These are phyloP conservation scores for Hyphantria cunea DNA, from an alignment of 1,140 invertebrate species.

Conservation along the genomic window DNA sequence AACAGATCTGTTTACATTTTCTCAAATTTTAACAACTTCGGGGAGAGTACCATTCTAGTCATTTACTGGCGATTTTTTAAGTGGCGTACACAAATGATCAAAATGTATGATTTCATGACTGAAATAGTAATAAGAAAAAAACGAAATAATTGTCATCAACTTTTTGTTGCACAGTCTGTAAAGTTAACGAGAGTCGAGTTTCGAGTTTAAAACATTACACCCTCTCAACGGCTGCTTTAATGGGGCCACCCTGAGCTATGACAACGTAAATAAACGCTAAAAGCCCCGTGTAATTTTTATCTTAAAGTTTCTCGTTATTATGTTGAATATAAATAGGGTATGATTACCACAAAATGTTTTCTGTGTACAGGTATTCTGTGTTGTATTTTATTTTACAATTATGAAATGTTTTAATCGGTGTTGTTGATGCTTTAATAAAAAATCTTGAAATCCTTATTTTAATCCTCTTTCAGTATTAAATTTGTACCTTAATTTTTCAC, in stretches of 20 bases:
- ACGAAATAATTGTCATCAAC: neutral
- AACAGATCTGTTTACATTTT: too few species aligned
- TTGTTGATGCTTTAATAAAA: too few species aligned
- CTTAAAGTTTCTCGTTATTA: constrained; percentile 25
- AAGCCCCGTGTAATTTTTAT: constrained; percentile 27
- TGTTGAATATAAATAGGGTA: constrained; percentile 15
- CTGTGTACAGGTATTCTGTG: neutral
- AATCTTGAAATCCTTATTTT: too few species aligned
- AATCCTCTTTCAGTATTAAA: too few species aligned
- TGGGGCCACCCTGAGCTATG: constrained; percentile 23
- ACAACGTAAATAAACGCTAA: constrained; percentile 30
- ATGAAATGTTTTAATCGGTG: too few species aligned
- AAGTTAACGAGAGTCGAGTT: constrained; percentile 22
- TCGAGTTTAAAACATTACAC: constrained; percentile 30
- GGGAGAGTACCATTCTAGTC: too few species aligned
- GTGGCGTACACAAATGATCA: too few species aligned
- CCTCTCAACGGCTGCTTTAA: constrained; percentile 24
- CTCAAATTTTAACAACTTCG: too few species aligned
- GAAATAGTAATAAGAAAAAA: too few species aligned
- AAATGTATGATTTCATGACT: neutral
- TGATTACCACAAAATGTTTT: constrained; percentile 10
- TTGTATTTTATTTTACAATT: too few species aligned
- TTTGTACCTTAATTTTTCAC: too few species aligned
- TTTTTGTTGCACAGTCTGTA: constrained; percentile 10
- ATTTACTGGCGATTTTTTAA: too few species aligned